Evolutionary conservation across 1,140 invertebrate species (phyloP).

Genomic region (Anastrepha ludens): DNA sequence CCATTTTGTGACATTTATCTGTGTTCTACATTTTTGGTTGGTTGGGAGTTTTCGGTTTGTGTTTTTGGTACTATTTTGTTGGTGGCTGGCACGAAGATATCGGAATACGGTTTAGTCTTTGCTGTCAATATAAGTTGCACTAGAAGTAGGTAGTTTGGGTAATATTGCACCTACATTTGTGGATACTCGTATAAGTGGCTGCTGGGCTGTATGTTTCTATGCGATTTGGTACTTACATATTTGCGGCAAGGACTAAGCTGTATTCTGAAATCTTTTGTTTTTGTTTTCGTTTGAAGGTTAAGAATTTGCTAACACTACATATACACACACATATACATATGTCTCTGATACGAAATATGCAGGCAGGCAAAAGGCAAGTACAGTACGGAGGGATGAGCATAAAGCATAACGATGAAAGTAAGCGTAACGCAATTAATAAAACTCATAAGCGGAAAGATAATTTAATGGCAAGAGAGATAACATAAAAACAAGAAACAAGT

Average conservation of each 20-base stretch:
- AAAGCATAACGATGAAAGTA: too few relatives aligned
- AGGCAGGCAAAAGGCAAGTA: neutral
- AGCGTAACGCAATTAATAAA: too few relatives aligned
- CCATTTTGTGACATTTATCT: constrained; percentile 38
- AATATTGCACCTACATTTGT: constrained; percentile 28
- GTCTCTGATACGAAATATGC: neutral
- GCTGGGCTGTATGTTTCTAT: constrained; percentile 24
- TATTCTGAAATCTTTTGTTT: constrained; percentile 65
- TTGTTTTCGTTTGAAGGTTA: constrained; percentile 5
- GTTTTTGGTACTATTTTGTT: neutral
- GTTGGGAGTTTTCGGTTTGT: constrained; percentile 11
- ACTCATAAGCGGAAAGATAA: too few relatives aligned
- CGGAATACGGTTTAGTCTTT: constrained; percentile 74
- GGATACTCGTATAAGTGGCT: neutral
- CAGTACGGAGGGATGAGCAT: too few relatives aligned
- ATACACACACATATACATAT: neutral
- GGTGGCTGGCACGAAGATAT: constrained; percentile 54
- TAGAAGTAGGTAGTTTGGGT: constrained; percentile 23
- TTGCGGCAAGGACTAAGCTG: constrained; percentile 73
- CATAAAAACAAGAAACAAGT: too few relatives aligned
- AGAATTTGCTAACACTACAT: neutral
- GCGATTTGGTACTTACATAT: constrained; percentile 67
- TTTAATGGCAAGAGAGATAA: too few relatives aligned
- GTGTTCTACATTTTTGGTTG: constrained; percentile 21
- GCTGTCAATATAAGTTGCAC: constrained; percentile 65